These are phyloP conservation scores for Enteromius unitaeniatus DNA, from an alignment of 2,797 vertebrate species.

Conservation along the genomic window DNA sequence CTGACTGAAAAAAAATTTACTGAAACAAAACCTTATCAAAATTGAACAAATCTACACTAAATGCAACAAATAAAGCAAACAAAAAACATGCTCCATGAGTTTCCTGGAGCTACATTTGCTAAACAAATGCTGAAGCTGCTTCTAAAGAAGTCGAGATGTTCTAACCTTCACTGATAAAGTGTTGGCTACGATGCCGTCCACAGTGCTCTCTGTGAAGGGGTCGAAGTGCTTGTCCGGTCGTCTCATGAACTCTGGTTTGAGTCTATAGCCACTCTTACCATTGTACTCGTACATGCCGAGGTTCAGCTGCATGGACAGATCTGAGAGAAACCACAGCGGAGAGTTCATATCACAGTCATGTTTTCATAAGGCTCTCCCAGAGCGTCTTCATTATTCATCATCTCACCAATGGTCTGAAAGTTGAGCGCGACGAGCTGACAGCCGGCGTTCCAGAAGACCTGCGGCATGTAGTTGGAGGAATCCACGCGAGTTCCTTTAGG, in stretches of 20 bases:
- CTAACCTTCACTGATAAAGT: conserved; percentile 64
- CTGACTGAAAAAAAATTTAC: neutral
- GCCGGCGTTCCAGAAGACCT: conserved; percentile 90
- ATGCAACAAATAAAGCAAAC: neutral
- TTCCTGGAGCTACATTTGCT: neutral
- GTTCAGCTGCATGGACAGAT: conserved; percentile 91
- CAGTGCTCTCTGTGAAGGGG: conserved; percentile 87
- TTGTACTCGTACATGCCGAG: conserved; percentile 91
- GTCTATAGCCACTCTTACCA: conserved; percentile 87
- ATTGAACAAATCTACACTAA: neutral
- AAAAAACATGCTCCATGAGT: neutral
- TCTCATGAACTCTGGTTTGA: conserved; percentile 91
- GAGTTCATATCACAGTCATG: neutral
- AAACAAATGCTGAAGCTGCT: neutral
- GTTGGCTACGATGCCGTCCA: conserved; percentile 89
- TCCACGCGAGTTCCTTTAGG: conserved; percentile 90
- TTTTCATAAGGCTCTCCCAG: neutral
- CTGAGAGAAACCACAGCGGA: conserved; percentile 63
- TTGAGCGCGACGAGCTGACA: conserved; percentile 92
- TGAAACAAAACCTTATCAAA: neutral
- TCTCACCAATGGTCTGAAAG: conserved; percentile 89
- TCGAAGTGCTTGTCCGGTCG: conserved; percentile 90
- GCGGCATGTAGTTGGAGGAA: conserved; percentile 92
- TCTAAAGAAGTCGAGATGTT: neutral
- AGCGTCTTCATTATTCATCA: neutral